Base-by-base conservation (phyloP, 2,113 vertebrate genomes). In the Egretta garzetta region DNA sequence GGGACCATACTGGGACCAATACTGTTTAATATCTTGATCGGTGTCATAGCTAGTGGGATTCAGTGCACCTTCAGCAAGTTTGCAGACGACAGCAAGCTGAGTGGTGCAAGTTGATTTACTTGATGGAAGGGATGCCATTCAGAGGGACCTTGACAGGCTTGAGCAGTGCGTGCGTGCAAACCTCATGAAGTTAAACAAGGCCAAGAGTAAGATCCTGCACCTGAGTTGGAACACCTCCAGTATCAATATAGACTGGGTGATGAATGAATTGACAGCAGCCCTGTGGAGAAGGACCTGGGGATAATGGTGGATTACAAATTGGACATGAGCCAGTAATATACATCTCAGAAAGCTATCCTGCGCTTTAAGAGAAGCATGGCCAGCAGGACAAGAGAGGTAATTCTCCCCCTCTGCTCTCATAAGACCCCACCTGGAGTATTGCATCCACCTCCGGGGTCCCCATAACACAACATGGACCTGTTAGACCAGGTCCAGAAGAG, bases 81-180 rank as follows among this genome's bases (percentile, higher is more conserved):
- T 72, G 8, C 12, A 35, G 41, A 6, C 14, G 35, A 79, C 8
- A 33, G 4, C 9, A 72, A 37, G 10, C 6, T 16, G 12, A 58
- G 18, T 17, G 15, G 12, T 45, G 32, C 17, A 33, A 35, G 43
- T 28, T 43, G 22, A 68, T 71, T 43, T 2, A 1, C 19, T 41
- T 33, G 63, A 77, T 26, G 55, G 14, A 70, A n/a, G 5, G 21
- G 11, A 12, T 50, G 11, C 10, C 27, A 37, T 24, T 1, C 56
- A 43, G 26, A 22, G 5, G 10, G 18, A 50, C 14, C 22, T 72
- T 33, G 27, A 37, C 14, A 58, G 16, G 8, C 23, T 59, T 24
- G 27, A 27, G 35, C 8, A n/a, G 18, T 32, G 24, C 17, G 8
- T 1, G 2, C 6, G 18, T 18, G 11, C 1, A 1, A 72, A 56